phyloP scores from a whole-genome alignment of 2,888 invertebrate species.

The Nipponacmea schrenckii region DNA sequence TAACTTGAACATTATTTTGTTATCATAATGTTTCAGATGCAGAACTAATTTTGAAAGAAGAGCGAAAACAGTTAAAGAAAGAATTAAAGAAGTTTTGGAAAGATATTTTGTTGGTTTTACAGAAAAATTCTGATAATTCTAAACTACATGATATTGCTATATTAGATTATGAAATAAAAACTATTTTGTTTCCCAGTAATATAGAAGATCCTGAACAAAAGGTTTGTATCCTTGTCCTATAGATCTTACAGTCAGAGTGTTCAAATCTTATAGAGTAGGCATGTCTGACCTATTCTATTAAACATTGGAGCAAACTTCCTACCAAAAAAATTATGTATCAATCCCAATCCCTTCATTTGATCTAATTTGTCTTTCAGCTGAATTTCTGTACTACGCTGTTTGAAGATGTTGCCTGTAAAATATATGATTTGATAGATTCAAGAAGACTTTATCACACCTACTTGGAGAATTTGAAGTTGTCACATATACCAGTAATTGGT shows the following conservation, averaged over 20 bases:
- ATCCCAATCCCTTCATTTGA: too few species aligned
- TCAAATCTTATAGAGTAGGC: too few species aligned
- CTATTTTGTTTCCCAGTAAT: conserved; percentile 53
- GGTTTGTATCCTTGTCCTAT: conserved; percentile 43
- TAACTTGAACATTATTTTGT: too few species aligned
- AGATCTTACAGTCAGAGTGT: background rate
- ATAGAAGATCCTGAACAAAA: conserved; percentile 60
- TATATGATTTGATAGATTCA: conserved; percentile 64
- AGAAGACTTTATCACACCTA: conserved; percentile 63
- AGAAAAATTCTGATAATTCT: conserved; percentile 49
- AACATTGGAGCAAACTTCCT: too few species aligned
- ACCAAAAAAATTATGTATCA: too few species aligned
- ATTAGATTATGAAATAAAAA: conserved; percentile 59
- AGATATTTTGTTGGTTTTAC: conserved; percentile 55
- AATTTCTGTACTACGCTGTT: conserved; percentile 59
- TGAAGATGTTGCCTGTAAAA: conserved; percentile 64
- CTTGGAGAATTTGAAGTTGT: conserved; percentile 60
- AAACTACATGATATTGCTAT: conserved; percentile 60
- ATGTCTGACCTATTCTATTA: too few species aligned
- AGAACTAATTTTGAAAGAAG: conserved; percentile 50
- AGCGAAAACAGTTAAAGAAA: conserved; percentile 38
- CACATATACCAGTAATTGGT: conserved; percentile 53
- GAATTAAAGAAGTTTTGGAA: conserved; percentile 62
- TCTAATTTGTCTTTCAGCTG: conserved; percentile 32
- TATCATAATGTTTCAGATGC: conserved; percentile 30